Base-by-base conservation (phyloP, 2,113 vertebrate species). In the Syngnathus scovelli region DNA sequence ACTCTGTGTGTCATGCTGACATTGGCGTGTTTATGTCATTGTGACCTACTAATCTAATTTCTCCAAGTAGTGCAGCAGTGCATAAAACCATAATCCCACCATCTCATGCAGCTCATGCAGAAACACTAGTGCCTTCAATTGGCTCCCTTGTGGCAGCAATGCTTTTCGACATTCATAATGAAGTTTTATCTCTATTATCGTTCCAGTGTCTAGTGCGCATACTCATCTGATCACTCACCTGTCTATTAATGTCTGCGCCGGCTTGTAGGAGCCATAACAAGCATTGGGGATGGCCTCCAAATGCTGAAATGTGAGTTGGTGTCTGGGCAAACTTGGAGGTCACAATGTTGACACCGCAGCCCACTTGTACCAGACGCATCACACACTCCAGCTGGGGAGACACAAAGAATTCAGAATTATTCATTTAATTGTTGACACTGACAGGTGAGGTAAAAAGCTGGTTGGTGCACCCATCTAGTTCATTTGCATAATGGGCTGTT, bases 291-390 rank as follows among this genome's bases (percentile, higher is more conserved):
- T 99, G 96, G 72, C 96, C 97, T 85, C 97, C 97, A 68, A 99
- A 98, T 48, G 97, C 96, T 61, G 96, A 95, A 61, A 95, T 96
- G 85, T 99, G 97, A 86, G 93, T 95, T 60, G 97, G 96, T 19
- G 97, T 99, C 92, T 99, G 97, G 44, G 96, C 95, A 80, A 96
- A 98, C 54, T 94, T 93, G 13, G 95, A 95, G 59, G 97, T 99
- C 67, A 92, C 87, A 2, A 92, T 87, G 72, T 98, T 98, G 78
- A 98, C 93, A 2, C 93, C 90, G 66, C 93, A 94, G 66, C 97
- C 97, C 58, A 93, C 95, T 88, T 93, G 92, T 76, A 98, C 93
- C 89, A 99, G 84, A 78, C 93, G 94, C 75, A 94, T 92, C 74
- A 98, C 88, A 79, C 97, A 99, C 87, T 99, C 97, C 94, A 99